Evolutionary conservation across 2,113 vertebrate species (phyloP).

Genomic region (Uria lomvia): DNA sequence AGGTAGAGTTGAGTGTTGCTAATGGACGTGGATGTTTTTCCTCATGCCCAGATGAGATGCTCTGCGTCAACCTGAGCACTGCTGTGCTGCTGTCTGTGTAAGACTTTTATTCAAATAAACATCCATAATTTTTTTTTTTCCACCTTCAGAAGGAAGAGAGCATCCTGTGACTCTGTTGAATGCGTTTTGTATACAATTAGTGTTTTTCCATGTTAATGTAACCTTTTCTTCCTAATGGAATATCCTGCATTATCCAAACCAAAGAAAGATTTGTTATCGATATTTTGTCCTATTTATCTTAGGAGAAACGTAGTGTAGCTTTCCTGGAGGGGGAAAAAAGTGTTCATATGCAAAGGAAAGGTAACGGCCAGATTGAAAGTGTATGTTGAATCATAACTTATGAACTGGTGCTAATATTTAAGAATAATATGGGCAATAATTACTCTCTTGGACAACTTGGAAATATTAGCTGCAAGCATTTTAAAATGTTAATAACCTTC

Average conservation of each 20-base stretch:
- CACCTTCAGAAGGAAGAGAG: background rate
- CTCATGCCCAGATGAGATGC: background rate
- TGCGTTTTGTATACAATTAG: background rate
- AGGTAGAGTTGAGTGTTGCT: background rate
- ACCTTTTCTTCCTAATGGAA: background rate
- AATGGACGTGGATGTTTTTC: background rate
- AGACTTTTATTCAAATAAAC: background rate
- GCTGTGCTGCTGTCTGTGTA: background rate
- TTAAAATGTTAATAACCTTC: conserved; percentile 27
- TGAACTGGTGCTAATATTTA: background rate
- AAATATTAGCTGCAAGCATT: conserved; percentile 12
- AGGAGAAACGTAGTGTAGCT: background rate
- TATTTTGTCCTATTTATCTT: background rate
- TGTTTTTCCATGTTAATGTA: background rate
- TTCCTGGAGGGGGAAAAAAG: fast-evolving
- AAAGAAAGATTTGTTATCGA: background rate
- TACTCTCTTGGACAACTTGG: background rate
- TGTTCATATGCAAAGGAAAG: background rate
- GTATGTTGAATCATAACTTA: background rate
- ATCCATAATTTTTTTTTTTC: background rate
- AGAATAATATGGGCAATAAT: background rate
- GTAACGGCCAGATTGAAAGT: background rate
- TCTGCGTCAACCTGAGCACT: background rate
- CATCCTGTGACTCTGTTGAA: background rate
- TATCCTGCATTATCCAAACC: background rate